These are phyloP conservation scores for Dascillus cervinus DNA, from an alignment of 2,888 invertebrate genomes.

Conservation along the genomic window DNA sequence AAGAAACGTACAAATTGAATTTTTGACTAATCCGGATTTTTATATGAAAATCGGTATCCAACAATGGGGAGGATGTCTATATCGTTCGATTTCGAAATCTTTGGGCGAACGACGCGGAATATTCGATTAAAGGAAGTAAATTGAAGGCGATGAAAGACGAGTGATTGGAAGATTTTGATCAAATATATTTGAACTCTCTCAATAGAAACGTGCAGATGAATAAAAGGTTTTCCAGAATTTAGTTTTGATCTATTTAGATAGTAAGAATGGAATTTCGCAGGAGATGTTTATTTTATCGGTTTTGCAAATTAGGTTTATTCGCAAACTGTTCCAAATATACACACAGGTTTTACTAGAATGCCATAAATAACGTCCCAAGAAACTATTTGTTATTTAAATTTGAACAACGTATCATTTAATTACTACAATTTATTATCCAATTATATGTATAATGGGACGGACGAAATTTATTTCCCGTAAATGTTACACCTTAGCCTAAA, in stretches of 20 bases:
- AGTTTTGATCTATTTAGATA: background rate
- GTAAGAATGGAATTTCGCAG: no score
- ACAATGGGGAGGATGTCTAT: constrained; percentile 26
- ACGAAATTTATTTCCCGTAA: constrained; percentile 13
- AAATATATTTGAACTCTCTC: constrained; percentile 33
- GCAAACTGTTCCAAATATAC: no score
- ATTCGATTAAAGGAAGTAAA: constrained; percentile 38
- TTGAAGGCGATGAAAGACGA: constrained; percentile 33
- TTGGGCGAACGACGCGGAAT: constrained; percentile 33
- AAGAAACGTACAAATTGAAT: constrained; percentile 30
- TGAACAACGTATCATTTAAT: no score
- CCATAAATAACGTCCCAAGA: no score
- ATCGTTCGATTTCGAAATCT: constrained; percentile 21
- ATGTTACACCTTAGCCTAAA: constrained; percentile 15
- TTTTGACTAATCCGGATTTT: constrained; percentile 27
- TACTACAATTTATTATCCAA: constrained; percentile 14
- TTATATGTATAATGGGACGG: constrained; percentile 13
- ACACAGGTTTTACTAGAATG: no score
- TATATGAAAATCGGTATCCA: constrained; percentile 29
- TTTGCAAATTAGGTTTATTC: no score
- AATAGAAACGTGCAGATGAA: constrained; percentile 9
- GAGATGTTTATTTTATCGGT: no score
- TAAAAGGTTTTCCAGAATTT: background rate
- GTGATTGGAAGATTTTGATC: constrained; percentile 33
- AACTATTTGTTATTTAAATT: no score